Conservation (phyloP, 1,140 invertebrate genomes). For the Thaumatotibia leucotreta region DNA sequence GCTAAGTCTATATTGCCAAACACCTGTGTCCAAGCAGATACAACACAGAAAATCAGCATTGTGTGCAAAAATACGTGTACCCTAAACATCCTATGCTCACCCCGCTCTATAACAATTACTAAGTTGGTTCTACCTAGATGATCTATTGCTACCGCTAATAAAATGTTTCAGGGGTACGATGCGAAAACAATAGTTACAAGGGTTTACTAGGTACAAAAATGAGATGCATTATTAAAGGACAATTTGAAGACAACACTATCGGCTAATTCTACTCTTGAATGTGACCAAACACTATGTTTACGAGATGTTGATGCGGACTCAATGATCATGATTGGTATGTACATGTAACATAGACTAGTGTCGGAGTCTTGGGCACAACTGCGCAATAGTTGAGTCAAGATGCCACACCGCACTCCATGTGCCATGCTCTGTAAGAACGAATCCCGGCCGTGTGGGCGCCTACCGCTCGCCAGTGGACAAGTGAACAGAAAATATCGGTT, state of each 20-base stretch:
- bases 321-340: slow-evolving; percentile 22
- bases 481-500: slow-evolving; percentile 21
- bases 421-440: slow-evolving; percentile 26
- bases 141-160: slow-evolving; percentile 24
- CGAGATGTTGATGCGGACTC: slow-evolving; percentile 15
- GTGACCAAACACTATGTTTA: slow-evolving; percentile 20
- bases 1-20: slow-evolving; percentile 99
- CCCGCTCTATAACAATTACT: slow-evolving; percentile 24
- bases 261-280: slow-evolving; percentile 22
- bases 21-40: slow-evolving; percentile 81
- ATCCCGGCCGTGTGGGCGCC: not conserved
- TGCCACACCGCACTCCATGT: slow-evolving; percentile 14
- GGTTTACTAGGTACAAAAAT: slow-evolving; percentile 21
- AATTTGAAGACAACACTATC: slow-evolving; percentile 20
- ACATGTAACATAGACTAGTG: slow-evolving; percentile 20
- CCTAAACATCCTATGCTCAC: slow-evolving; percentile 32
- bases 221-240: slow-evolving; percentile 17
- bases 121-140: slow-evolving; percentile 23
- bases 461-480: slow-evolving; percentile 19
- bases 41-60: slow-evolving; percentile 38
- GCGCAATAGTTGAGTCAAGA: slow-evolving; percentile 5
- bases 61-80: slow-evolving; percentile 29
- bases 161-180: slow-evolving; percentile 11
- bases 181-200: slow-evolving; percentile 21
- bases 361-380: not conserved